phyloP scores from a whole-genome alignment of 1,140 invertebrate species.

The Tribolium madens region DNA sequence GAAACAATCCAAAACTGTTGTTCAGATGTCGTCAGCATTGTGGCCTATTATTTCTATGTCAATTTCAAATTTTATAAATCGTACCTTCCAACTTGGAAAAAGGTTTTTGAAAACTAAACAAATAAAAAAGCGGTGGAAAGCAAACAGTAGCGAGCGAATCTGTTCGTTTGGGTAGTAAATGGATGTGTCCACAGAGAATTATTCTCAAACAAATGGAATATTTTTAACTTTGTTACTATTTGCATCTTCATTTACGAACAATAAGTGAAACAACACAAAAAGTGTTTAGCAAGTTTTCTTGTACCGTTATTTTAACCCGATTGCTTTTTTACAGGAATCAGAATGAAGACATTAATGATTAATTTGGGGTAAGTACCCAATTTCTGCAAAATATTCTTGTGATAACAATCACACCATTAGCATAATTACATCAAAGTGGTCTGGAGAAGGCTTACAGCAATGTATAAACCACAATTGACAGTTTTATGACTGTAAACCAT shows the following conservation, averaged over 20 bases:
- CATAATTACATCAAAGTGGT: background rate
- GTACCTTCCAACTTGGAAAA: no score
- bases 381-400: background rate
- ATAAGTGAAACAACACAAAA: no score
- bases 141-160: no score
- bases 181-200: no score
- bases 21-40: background rate
- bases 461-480: constrained; percentile 4
- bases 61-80: background rate
- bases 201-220: no score
- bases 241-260: no score
- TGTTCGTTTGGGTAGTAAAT: no score
- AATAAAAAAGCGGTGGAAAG: no score
- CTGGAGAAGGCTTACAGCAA: background rate
- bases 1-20: constrained; percentile 5
- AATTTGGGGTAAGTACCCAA: no score
- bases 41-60: background rate
- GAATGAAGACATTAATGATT: background rate
- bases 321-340: background rate
- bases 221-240: no score
- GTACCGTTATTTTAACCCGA: background rate
- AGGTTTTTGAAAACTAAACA: no score
- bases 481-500: background rate
- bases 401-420: background rate
- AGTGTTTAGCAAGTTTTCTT: background rate